Percentiles rank a stretch among this genome's conserved stretches.
Conservation (phyloP, 2,797 vertebrate genomes). For the Oreochromis mossambicus region DNA sequence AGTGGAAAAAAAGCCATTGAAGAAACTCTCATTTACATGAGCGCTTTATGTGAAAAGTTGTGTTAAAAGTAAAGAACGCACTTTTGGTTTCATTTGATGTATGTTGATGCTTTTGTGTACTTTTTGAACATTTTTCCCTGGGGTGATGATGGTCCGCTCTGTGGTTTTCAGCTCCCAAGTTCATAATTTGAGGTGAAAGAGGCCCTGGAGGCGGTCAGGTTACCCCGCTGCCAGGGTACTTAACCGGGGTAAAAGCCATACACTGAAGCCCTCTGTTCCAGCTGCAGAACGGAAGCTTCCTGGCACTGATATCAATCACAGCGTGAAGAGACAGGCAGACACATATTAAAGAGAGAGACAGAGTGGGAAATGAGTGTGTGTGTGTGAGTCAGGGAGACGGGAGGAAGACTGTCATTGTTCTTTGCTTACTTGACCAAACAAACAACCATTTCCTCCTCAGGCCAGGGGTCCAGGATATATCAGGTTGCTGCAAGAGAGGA, state of each 20-base stretch:
- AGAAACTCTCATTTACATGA: background rate
- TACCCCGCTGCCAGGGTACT: slow-evolving; percentile 30
- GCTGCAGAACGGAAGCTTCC: slow-evolving; percentile 33
- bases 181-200: slow-evolving; percentile 10
- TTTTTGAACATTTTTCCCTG: background rate
- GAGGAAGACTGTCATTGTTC: slow-evolving; percentile 43
- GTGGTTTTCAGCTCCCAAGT: background rate
- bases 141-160: background rate
- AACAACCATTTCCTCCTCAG: slow-evolving; percentile 64
- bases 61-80: background rate
- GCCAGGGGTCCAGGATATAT: slow-evolving; percentile 45
- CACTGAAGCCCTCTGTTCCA: slow-evolving; percentile 64
- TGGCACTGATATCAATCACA: slow-evolving; percentile 47
- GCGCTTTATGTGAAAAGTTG: background rate
- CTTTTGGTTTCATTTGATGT: background rate
- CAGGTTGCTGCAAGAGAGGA: slow-evolving; percentile 31
- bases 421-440: slow-evolving; percentile 55
- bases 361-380: background rate
- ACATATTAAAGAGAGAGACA: background rate
- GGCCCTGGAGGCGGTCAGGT: slow-evolving; percentile 17
- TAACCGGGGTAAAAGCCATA: slow-evolving; percentile 43
- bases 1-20: background rate
- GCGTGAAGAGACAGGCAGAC: background rate
- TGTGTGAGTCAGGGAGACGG: slow-evolving; percentile 7
- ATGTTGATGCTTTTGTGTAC: background rate